Base-by-base conservation (phyloP, 2,888 invertebrate genomes). In the Drosophila diplacantha region DNA sequence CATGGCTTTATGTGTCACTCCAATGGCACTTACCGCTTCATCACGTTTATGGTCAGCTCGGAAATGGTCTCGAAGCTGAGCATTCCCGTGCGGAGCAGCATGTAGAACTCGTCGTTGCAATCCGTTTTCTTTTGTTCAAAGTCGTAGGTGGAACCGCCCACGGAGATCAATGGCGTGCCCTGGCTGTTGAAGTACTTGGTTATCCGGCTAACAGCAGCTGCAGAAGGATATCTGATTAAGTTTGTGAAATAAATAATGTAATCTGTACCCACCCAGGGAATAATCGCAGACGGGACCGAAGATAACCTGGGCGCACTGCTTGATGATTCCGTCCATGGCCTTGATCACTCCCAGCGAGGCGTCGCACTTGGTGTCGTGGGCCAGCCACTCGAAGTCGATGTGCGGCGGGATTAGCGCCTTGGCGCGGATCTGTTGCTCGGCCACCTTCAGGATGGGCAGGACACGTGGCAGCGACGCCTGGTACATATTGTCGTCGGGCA, bases 231-330 rank as follows among this genome's bases (percentile, higher is more conserved):
- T 8, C 11, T 24, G 8, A 43, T 24, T 14, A 12, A 4, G 38
- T 14, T 11, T 14, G 4, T n/a, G 24, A 16, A 16, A 12, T 16
- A 22, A 37, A 11, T 4, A 3, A 1, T 0, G 1, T 7, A 2
- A 7, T 4, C 9, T 12, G 3, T 3, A 24, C 92, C 91, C 88
- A 95, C 95, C 95, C 53, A 95, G 87, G 29, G 93, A 92, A 86
- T 93, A 95, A 81, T 96, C 95, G 77, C 95, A 96, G 1, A 93
- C 91, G 0, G 95, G 94, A 11, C 95, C 95, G 75, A 96, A 92
- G 80, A 95, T 92, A 0, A 94, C 92, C 81, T 95, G 93, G 0
- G 93, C 92, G 85, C 94, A 94, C 76, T 92, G 91, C 62, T 91
- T 89, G 14, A 90, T 91, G 84, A 92, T 92, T 2, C 93, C 93